Conservation (phyloP, 2,797 vertebrate species). For the Dryobates pubescens region DNA sequence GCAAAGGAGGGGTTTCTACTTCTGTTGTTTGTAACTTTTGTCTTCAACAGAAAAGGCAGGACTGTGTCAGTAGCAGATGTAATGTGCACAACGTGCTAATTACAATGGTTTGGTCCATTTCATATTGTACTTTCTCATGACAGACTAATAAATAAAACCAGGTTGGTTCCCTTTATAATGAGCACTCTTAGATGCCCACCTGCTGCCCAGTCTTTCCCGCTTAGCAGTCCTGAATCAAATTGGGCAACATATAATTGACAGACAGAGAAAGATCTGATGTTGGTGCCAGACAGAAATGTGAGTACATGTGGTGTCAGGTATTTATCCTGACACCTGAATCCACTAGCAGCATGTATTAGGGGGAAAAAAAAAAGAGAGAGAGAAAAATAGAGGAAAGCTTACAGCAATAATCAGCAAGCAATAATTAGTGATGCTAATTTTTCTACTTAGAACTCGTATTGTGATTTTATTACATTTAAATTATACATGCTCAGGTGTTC, state of each 20-base stretch:
- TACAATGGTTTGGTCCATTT: neutral
- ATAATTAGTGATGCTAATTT: slow-evolving; percentile 66
- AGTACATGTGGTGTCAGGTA: neutral
- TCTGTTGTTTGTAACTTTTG: slow-evolving; percentile 37
- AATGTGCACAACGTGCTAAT: neutral
- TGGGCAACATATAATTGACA: neutral
- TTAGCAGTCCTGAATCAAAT: neutral
- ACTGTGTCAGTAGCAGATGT: neutral
- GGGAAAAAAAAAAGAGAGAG: neutral
- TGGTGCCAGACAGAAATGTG: neutral
- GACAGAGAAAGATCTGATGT: neutral
- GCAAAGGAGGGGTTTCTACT: neutral
- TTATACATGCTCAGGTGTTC: slow-evolving; percentile 62
- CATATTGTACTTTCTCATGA: neutral
- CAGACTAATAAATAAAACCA: neutral
- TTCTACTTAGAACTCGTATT: slow-evolving; percentile 62
- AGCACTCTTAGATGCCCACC: neutral
- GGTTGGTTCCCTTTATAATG: neutral
- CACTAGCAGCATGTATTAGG: neutral
- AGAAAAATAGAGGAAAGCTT: neutral
- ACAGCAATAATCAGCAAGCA: slow-evolving; percentile 58
- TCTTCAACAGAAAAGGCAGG: neutral
- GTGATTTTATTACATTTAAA: slow-evolving; percentile 69
- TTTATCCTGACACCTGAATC: slow-evolving; percentile 20
- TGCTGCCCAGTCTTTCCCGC: neutral